Conservation (phyloP, 1,140 invertebrate genomes). For the Drosophila parvula region DNA sequence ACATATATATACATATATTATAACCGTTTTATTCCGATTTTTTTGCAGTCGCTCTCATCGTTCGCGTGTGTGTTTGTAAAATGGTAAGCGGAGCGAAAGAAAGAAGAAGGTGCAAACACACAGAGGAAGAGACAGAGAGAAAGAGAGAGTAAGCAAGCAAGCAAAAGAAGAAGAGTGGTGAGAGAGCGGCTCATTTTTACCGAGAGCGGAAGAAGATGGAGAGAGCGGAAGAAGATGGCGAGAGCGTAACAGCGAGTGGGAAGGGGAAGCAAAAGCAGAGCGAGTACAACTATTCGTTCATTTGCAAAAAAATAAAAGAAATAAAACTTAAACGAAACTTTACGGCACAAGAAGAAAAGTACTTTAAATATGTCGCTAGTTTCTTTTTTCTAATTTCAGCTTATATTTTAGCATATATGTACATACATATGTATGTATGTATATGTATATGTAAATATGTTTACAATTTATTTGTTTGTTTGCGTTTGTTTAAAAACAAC, state of each 20-base stretch:
- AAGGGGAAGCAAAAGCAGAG: conserved; percentile 28
- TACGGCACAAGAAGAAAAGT: conserved; percentile 57
- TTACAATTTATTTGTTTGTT: conserved; percentile 33
- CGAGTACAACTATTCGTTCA: conserved; percentile 55
- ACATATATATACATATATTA: conserved; percentile 38
- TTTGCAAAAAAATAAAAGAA: conserved; percentile 60
- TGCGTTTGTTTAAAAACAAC: conserved; percentile 70
- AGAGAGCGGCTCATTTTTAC: conserved; percentile 25
- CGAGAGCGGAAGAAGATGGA: conserved; percentile 23
- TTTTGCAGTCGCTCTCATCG: conserved; percentile 58
- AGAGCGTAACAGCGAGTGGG: conserved; percentile 21
- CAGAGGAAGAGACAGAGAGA: conserved; percentile 18
- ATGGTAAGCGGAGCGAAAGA: conserved; percentile 63
- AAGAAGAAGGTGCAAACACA: conserved; percentile 72
- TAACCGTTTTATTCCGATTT: conserved; percentile 47
- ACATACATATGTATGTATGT: too few relatives aligned
- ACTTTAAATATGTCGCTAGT: conserved; percentile 58
- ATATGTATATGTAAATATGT: conserved; percentile 33
- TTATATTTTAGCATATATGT: too few relatives aligned
- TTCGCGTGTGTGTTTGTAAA: conserved; percentile 73
- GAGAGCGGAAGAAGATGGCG: conserved; percentile 22
- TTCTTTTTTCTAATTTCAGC: conserved; percentile 31
- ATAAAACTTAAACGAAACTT: conserved; percentile 12
- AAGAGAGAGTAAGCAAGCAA: conserved; percentile 39
- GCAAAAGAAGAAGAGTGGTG: conserved; percentile 39